Evolutionary conservation across 2,113 vertebrate species (phyloP).

Genomic region (Atractosteus spatula): DNA sequence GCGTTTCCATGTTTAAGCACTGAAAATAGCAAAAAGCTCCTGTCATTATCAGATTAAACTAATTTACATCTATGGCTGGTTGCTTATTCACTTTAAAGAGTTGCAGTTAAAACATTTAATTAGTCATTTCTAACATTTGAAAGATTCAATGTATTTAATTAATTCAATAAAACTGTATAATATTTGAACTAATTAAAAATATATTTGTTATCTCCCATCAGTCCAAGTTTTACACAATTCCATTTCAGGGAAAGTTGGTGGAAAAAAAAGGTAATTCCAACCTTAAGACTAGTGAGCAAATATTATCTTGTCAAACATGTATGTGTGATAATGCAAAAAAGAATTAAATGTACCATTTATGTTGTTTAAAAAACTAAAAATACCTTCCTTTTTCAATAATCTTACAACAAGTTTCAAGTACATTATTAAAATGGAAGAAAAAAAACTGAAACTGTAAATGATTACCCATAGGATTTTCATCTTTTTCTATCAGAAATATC

Average conservation of each 20-base stretch:
- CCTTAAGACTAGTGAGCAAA: slow-evolving; percentile 30
- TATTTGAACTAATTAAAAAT: background rate
- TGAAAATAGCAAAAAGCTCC: background rate
- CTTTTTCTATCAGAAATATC: slow-evolving; percentile 48
- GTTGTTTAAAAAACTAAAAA: slow-evolving; percentile 3
- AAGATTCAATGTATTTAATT: too few relatives aligned
- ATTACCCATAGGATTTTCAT: slow-evolving; percentile 16
- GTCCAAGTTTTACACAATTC: slow-evolving; percentile 3
- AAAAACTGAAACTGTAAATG: slow-evolving; percentile 34
- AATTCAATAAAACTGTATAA: too few relatives aligned
- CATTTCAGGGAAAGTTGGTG: slow-evolving; percentile 42
- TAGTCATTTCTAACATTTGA: background rate
- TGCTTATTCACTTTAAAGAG: background rate
- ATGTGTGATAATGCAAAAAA: slow-evolving; percentile 10
- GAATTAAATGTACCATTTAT: background rate
- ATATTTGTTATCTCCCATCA: background rate
- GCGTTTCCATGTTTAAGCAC: too few relatives aligned
- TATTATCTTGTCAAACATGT: slow-evolving; percentile 23
- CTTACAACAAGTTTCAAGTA: slow-evolving; percentile 47
- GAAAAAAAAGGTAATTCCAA: slow-evolving; percentile 34
- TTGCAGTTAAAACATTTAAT: background rate
- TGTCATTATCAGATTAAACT: background rate
- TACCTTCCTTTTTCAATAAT: background rate
- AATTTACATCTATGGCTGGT: background rate
- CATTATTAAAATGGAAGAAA: slow-evolving; percentile 22